Evolutionary conservation across 2,797 vertebrate species (phyloP).

Genomic region (Spheniscus humboldti): DNA sequence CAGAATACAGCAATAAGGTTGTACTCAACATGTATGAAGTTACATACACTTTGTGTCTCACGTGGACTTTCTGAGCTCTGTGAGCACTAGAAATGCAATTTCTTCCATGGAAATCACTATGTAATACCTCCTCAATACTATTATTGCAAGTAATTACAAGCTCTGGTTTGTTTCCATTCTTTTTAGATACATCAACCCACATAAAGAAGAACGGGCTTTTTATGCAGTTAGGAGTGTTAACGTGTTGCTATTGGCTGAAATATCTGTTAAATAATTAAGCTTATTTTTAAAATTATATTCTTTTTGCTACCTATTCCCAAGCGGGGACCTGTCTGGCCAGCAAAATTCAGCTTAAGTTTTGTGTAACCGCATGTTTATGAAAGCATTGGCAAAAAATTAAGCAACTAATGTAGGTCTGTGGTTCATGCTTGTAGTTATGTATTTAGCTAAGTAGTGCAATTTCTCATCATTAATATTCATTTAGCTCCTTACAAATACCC

Average conservation of each 20-base stretch:
- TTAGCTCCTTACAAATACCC: neutral
- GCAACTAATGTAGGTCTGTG: neutral
- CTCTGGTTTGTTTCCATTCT: neutral
- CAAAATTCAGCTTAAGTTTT: neutral
- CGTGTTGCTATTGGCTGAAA: neutral
- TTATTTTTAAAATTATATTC: neutral
- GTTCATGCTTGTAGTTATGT: neutral
- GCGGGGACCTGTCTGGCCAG: neutral
- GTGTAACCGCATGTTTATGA: neutral
- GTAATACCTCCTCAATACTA: neutral
- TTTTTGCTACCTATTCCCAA: neutral
- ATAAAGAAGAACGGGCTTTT: neutral
- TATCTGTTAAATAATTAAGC: neutral
- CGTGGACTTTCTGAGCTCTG: neutral
- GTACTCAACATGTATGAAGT: neutral
- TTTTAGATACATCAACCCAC: neutral
- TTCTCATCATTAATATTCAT: constrained; percentile 16
- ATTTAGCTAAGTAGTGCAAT: neutral
- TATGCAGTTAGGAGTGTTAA: neutral
- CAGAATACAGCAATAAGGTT: neutral
- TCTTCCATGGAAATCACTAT: neutral
- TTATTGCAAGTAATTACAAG: neutral
- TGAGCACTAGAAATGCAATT: neutral
- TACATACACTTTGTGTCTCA: neutral
- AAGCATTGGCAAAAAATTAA: neutral